Base-by-base conservation (phyloP, 2,888 invertebrate species). In the Ectemnius lituratus region DNA sequence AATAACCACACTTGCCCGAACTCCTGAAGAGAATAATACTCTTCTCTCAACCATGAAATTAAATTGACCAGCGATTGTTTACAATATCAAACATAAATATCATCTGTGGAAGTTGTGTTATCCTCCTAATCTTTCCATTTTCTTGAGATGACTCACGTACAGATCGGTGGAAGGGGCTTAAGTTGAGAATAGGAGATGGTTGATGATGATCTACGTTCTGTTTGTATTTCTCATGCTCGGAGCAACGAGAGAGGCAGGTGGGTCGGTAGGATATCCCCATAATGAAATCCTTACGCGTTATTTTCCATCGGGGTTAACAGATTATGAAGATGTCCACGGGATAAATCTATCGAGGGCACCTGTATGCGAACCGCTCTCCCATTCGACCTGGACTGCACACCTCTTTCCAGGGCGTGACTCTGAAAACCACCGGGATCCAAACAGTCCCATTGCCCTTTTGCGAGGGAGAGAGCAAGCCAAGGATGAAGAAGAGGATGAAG, bases 391-490 rank as follows among this genome's bases (percentile, higher is more conserved):
- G 75, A 75, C 65, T 71, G 67, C 67, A 61, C 73, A 68, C 72
- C 71, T 67, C 64, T 74, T 79, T 82, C 70, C 84, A 86, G 88
- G 89, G 89, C 89, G 90, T 90, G 90, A 90, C 90, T 89, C 75
- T 87, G 86, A 87, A 90, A 90, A 90, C 89, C 90, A 86, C 89
- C 85, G 82, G 84, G 57, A 85, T 85, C 86, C 88, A 88, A 90
- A 89, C 88, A 87, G 71, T 65, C 69, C 57, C 62, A 65, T 70
- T 77, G 37, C 70, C 65, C 65, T 46, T 46, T 52, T 23, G 71
- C 37, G 60, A 37, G 37, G 37, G 37, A 6, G 37, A 37, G 37
- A 37, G 37, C 62, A 46, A 52, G 47, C 8, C 16, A 59, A 45
- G 28, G 27, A 18, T 52, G 47, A 27, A 14, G 56, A 18, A 66